phyloP scores from a whole-genome alignment of 2,888 invertebrate genomes.

The Aleiodes testaceus region DNA sequence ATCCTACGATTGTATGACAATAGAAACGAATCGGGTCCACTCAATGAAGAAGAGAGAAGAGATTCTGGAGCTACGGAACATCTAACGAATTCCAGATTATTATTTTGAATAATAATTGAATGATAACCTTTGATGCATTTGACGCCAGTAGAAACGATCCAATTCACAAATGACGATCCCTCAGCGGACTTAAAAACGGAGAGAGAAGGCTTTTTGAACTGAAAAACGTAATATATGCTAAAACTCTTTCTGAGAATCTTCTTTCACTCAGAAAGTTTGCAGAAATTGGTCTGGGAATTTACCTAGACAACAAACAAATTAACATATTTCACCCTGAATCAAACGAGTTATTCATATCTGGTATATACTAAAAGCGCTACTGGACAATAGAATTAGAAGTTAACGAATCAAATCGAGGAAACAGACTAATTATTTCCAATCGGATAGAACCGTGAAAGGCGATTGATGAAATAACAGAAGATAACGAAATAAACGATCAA shows the following conservation, averaged over 20 bases:
- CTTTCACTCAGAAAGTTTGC: slow-evolving; percentile 51
- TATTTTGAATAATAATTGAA: no score
- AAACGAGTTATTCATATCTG: slow-evolving; percentile 39
- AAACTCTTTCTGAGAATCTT: slow-evolving; percentile 52
- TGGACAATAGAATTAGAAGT: slow-evolving; percentile 45
- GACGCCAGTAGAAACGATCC: slow-evolving; percentile 43
- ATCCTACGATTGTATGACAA: slow-evolving; percentile 41
- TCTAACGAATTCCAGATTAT: slow-evolving; percentile 45
- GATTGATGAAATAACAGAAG: no score
- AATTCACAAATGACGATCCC: slow-evolving; percentile 51
- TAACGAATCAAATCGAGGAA: slow-evolving; percentile 19
- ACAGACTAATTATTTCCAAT: no score
- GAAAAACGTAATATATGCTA: slow-evolving; percentile 50
- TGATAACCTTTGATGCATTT: slow-evolving; percentile 36
- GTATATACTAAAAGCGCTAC: slow-evolving; percentile 40
- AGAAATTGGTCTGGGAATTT: slow-evolving; percentile 48
- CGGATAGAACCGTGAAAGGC: no score
- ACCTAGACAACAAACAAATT: slow-evolving; percentile 44
- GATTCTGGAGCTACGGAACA: slow-evolving; percentile 52
- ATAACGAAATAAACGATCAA: no score
- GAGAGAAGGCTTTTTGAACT: slow-evolving; percentile 51
- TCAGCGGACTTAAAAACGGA: slow-evolving; percentile 52
- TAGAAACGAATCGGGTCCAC: slow-evolving; percentile 15
- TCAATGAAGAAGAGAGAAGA: slow-evolving; percentile 44
- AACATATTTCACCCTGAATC: slow-evolving; percentile 41